Evolutionary conservation across 2,113 vertebrate species (phyloP).

Genomic region (Megaleporinus macrocephalus): DNA sequence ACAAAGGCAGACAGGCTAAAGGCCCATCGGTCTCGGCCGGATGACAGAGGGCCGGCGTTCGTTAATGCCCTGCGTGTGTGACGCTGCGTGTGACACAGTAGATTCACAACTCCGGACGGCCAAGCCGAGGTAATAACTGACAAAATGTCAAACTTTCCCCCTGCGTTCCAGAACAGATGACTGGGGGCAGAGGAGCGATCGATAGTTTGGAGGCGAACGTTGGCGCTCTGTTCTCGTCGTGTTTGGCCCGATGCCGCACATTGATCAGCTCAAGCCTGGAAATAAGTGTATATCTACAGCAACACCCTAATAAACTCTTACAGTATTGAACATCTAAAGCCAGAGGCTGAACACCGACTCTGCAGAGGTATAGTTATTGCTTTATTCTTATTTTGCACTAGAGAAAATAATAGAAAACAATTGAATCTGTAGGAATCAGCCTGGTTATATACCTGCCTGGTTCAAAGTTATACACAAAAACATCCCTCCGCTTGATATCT

Average conservation of each 20-base stretch:
- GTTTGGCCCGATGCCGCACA: conserved; percentile 45
- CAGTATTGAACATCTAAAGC: conserved; percentile 29
- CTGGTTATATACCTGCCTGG: too few relatives aligned
- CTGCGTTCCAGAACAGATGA: conserved; percentile 44
- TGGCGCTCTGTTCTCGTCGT: conserved; percentile 3
- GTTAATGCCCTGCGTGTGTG: conserved; percentile 29
- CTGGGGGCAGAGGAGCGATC: conserved; percentile 40
- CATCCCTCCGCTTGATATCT: too few relatives aligned
- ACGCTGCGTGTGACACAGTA: conserved; percentile 33
- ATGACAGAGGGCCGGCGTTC: conserved; percentile 45
- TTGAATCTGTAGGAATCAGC: too few relatives aligned
- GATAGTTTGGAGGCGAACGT: conserved; percentile 36
- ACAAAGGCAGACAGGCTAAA: not conserved
- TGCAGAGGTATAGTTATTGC: not conserved
- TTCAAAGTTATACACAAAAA: too few relatives aligned
- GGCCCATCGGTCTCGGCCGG: conserved; percentile 33
- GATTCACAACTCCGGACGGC: conserved; percentile 38
- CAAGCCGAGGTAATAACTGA: conserved; percentile 48
- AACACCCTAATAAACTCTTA: conserved; percentile 34
- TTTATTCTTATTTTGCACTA: not conserved
- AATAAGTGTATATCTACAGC: conserved; percentile 3
- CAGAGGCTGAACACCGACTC: not conserved
- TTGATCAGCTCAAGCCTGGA: conserved; percentile 45
- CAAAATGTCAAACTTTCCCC: conserved; percentile 52
- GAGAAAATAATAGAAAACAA: too few relatives aligned